Conservation (phyloP, 2,888 invertebrate genomes). For the Agriotes lineatus region DNA sequence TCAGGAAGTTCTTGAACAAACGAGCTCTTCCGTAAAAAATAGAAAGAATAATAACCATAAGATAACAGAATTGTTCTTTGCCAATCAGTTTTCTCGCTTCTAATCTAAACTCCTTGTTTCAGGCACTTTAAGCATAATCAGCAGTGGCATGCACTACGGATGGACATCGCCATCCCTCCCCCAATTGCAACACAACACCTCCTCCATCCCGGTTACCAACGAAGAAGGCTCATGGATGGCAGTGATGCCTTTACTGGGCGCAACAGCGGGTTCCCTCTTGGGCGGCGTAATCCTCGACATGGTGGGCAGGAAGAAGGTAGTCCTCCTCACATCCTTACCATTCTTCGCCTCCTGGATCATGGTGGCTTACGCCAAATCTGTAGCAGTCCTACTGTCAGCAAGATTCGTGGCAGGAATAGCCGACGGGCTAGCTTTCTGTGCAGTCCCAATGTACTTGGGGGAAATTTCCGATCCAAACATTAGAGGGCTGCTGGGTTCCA, state of each 20-base stretch:
- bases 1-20: too few relatives aligned
- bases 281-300: conserved; percentile 74
- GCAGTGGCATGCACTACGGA: conserved; percentile 66
- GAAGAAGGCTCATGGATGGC: conserved; percentile 74
- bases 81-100: too few relatives aligned
- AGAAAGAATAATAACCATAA: too few relatives aligned
- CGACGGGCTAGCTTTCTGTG: conserved; percentile 63
- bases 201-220: conserved; percentile 65
- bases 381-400: conserved; percentile 69
- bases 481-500: conserved; percentile 73
- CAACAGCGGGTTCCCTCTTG: conserved; percentile 72
- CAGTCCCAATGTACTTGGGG: conserved; percentile 72
- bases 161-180: conserved; percentile 75
- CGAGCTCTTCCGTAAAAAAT: too few relatives aligned
- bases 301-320: conserved; percentile 74
- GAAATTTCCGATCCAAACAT: conserved; percentile 72
- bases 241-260: conserved; percentile 75
- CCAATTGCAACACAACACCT: conserved; percentile 66
- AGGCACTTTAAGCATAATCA: conserved; percentile 61
- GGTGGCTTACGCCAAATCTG: conserved; percentile 71
- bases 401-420: conserved; percentile 72
- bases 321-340: conserved; percentile 73
- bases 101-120: too few relatives aligned
- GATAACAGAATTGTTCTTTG: too few relatives aligned
- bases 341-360: conserved; percentile 75